phyloP scores from a whole-genome alignment of 2,113 vertebrate species.

The Rhinopomastus cyanomelas region DNA sequence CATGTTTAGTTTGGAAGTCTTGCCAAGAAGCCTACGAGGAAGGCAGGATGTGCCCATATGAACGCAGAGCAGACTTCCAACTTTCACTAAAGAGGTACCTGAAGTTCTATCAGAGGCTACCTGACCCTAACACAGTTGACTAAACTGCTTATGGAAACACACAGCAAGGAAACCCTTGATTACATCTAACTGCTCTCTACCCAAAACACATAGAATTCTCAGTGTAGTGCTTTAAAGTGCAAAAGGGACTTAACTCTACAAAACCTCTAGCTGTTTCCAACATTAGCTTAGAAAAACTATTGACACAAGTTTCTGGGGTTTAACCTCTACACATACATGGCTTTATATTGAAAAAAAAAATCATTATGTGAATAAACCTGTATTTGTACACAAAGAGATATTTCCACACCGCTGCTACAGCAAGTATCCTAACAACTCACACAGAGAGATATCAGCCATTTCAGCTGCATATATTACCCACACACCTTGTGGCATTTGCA shows the following conservation, averaged over 20 bases:
- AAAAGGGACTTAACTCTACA: background rate
- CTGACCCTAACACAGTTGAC: background rate
- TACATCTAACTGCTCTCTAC: background rate
- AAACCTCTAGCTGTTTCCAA: background rate
- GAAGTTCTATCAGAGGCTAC: background rate
- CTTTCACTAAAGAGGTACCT: background rate
- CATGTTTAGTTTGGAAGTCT: background rate
- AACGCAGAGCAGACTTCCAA: background rate
- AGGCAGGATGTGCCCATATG: background rate
- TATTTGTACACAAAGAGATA: background rate
- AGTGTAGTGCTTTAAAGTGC: background rate
- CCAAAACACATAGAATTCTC: background rate
- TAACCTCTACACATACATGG: background rate
- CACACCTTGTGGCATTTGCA: background rate
- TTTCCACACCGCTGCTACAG: background rate
- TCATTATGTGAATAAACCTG: background rate
- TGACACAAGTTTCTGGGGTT: background rate
- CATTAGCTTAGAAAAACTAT: background rate
- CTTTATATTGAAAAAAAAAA: background rate
- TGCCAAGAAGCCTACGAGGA: background rate
- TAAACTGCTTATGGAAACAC: background rate
- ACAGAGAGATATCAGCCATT: background rate
- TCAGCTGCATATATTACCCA: background rate
- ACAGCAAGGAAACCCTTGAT: background rate
- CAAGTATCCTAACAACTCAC: background rate